Evolutionary conservation across 2,113 vertebrate genomes (phyloP).

Genomic region (Bubalus kerabau): DNA sequence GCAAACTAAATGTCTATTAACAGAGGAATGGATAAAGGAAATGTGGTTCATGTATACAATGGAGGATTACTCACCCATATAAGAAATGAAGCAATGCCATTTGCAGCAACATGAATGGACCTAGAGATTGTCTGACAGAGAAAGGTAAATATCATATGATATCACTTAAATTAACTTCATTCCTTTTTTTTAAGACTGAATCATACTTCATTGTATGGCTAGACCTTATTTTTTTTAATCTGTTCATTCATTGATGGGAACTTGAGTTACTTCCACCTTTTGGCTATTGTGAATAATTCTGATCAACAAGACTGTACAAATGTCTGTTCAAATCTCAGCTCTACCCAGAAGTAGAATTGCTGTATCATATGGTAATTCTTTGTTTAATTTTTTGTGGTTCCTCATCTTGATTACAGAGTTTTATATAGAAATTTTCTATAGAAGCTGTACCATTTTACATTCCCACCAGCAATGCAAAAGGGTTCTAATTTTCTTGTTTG

Average conservation of each 20-base stretch:
- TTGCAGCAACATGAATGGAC: neutral
- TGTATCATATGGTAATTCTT: neutral
- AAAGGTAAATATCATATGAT: neutral
- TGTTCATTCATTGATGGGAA: neutral
- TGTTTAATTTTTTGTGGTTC: neutral
- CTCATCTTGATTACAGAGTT: neutral
- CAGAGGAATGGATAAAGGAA: neutral
- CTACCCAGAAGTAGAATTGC: neutral
- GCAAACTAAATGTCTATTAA: neutral
- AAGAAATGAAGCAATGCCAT: neutral
- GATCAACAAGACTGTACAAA: neutral
- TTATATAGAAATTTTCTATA: neutral
- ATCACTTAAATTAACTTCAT: neutral
- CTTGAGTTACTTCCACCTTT: neutral
- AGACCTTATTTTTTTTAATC: neutral
- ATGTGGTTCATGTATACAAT: neutral
- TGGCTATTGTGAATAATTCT: neutral
- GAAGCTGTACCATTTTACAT: neutral
- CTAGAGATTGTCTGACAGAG: neutral
- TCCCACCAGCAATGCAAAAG: neutral
- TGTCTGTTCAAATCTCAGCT: neutral
- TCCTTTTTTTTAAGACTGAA: neutral
- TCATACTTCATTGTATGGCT: neutral
- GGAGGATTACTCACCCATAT: neutral
- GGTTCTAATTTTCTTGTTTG: neutral